Evolutionary conservation across 2,113 vertebrate genomes (phyloP).

Genomic region (Rostratula benghalensis): DNA sequence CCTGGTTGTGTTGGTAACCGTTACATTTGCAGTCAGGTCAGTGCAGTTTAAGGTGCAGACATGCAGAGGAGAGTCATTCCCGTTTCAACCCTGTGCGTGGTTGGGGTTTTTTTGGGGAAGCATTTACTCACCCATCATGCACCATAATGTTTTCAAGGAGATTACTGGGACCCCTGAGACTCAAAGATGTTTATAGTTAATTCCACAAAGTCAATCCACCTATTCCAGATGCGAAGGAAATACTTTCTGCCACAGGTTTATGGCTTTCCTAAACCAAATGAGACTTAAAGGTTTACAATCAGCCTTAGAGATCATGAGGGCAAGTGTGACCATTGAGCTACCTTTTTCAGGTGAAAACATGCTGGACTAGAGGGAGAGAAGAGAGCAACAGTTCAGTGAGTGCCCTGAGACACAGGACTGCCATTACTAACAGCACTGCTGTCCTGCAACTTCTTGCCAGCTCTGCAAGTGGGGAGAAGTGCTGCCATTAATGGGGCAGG

Average conservation of each 20-base stretch:
- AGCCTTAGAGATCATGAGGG: too few relatives aligned
- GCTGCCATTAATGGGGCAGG: not conserved
- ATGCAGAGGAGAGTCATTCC: not conserved
- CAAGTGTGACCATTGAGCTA: accelerated
- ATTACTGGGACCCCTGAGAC: not conserved
- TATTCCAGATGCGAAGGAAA: not conserved
- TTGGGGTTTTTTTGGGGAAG: too few relatives aligned
- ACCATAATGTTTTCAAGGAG: not conserved
- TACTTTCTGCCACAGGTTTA: not conserved
- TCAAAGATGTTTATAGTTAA: not conserved
- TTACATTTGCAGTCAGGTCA: accelerated
- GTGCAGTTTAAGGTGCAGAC: accelerated
- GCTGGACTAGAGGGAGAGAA: accelerated
- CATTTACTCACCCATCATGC: too few relatives aligned
- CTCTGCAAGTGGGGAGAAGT: not conserved
- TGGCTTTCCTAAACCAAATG: not conserved
- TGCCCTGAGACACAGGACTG: accelerated
- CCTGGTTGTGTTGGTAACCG: accelerated
- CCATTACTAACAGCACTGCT: accelerated
- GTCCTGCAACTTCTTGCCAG: too few relatives aligned
- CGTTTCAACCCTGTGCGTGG: accelerated
- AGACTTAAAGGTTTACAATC: not conserved
- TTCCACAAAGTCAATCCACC: not conserved
- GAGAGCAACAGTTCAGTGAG: accelerated
- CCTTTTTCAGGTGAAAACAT: accelerated